Evolutionary conservation across 2,113 vertebrate species (phyloP).

Genomic region (Melanocharis versteri): DNA sequence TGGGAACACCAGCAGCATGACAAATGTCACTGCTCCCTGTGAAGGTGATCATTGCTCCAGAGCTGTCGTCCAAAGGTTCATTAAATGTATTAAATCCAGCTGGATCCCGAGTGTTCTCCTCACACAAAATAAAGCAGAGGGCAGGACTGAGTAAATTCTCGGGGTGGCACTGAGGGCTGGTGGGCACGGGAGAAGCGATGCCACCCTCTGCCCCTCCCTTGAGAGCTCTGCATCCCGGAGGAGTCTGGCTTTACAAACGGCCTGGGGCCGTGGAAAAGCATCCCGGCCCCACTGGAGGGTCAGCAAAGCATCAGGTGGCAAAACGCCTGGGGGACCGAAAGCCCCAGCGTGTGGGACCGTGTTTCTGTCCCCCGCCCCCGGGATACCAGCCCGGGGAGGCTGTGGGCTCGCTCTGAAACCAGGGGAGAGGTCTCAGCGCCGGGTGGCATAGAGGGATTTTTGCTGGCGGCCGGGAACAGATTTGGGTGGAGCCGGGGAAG

Average conservation of each 20-base stretch:
- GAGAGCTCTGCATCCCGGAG: not conserved
- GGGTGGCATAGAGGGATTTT: not conserved
- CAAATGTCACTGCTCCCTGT: not conserved
- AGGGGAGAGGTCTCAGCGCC: not conserved
- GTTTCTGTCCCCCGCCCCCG: accelerated
- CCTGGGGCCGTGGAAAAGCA: not conserved
- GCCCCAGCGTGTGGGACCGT: not conserved
- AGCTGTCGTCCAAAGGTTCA: not conserved
- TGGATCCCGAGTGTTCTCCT: not conserved
- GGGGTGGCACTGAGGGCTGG: not conserved
- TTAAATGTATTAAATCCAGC: not conserved
- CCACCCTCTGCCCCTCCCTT: not conserved
- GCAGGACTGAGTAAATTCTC: not conserved
- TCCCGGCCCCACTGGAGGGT: not conserved
- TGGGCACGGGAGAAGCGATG: not conserved
- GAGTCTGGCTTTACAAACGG: accelerated
- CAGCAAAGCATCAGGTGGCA: not conserved
- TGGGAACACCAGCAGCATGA: not conserved
- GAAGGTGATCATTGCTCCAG: not conserved
- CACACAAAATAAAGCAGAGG: not conserved
- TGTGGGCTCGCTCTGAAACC: accelerated
- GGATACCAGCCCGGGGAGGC: accelerated
- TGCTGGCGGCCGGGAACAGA: accelerated
- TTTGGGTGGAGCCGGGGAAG: not conserved
- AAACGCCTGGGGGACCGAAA: not conserved